Percentiles rank a stretch among this genome's conserved stretches.
phyloP scores from a whole-genome alignment of 2,797 vertebrate genomes.

The Hylomyscus alleni region DNA sequence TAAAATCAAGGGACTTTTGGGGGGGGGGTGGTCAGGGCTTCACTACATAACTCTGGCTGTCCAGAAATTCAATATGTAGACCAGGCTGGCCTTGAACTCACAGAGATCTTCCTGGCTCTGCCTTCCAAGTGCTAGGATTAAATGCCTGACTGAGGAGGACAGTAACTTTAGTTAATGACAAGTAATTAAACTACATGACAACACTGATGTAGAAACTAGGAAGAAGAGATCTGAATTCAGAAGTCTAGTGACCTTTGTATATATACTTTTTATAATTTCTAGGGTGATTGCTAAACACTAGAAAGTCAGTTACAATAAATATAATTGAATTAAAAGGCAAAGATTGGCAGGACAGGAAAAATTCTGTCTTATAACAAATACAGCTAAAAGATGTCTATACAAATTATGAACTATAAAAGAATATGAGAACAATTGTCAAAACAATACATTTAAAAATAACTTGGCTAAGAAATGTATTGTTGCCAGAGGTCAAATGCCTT shows the following conservation, averaged over 20 bases:
- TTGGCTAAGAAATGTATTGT: neutral
- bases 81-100: neutral
- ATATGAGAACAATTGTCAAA: neutral
- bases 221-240: neutral
- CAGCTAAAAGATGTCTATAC: neutral
- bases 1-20: neutral
- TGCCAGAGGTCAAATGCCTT: neutral
- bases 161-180: neutral
- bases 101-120: neutral
- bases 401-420: neutral
- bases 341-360: neutral
- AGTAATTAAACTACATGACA: slow-evolving; percentile 10
- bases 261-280: neutral
- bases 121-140: neutral
- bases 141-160: neutral
- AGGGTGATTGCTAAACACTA: slow-evolving; percentile 24
- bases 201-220: neutral
- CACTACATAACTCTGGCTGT: neutral
- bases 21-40: too few relatives aligned
- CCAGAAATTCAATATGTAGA: neutral
- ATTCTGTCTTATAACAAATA: slow-evolving; percentile 19
- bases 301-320: slow-evolving; percentile 53
- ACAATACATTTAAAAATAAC: neutral
- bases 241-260: neutral
- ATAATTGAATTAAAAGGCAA: slow-evolving; percentile 56